Conservation (phyloP, 2,113 vertebrate species). For the Pyrgilauda ruficollis region DNA sequence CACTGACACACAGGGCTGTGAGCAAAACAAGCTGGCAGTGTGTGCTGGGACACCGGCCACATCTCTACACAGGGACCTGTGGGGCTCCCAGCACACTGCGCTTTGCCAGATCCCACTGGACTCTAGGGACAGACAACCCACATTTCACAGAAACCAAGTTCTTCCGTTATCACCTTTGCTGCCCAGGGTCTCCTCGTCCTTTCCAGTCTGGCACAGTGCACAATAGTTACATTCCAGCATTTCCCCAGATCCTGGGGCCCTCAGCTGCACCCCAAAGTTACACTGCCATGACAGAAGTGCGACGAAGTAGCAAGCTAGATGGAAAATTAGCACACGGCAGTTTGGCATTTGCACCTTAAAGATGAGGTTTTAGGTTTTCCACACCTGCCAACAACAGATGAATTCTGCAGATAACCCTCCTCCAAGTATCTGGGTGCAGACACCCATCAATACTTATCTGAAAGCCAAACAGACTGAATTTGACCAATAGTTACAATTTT, state of each 20-base stretch:
- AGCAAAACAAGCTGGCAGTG: background rate
- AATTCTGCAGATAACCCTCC: background rate
- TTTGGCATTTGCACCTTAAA: background rate
- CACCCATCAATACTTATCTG: background rate
- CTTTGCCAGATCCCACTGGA: rapidly evolving
- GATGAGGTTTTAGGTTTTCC: background rate
- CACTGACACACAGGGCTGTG: background rate
- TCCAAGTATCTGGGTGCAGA: rapidly evolving
- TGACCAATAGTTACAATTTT: background rate
- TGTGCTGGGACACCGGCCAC: background rate
- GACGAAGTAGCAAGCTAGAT: background rate
- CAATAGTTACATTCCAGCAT: background rate
- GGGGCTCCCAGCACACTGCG: rapidly evolving
- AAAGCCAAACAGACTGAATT: background rate
- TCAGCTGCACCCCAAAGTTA: background rate
- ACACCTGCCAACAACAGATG: background rate
- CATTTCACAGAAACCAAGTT: background rate
- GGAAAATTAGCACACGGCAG: background rate
- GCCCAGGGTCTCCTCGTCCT: background rate
- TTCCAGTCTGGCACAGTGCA: background rate
- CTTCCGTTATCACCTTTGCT: background rate
- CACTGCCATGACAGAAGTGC: background rate
- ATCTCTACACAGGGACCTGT: background rate
- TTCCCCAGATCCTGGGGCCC: background rate
- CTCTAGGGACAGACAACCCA: background rate